Percentiles rank a stretch among this genome's conserved stretches.
Evolutionary conservation across 2,888 invertebrate species (phyloP).

Genomic region (Nomada flava): DNA sequence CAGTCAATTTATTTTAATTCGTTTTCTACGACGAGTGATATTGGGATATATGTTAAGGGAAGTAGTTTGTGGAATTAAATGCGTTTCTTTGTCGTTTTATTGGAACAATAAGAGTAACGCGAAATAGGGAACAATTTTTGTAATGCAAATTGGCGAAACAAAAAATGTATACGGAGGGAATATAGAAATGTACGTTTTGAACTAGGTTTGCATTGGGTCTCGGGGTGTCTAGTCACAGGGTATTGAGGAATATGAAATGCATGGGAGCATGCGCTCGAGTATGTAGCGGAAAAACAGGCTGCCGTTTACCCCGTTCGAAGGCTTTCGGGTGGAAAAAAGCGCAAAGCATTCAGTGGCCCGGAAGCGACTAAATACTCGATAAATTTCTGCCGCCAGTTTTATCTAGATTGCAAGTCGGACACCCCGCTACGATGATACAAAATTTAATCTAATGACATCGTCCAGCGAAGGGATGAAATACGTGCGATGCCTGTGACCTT

Average conservation of each 20-base stretch:
- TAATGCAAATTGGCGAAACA: no score
- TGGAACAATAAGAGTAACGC: no score
- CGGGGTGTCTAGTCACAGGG: background rate
- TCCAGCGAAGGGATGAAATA: background rate
- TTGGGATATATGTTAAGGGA: no score
- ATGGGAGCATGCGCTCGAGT: constrained; percentile 60
- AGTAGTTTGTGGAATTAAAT: no score
- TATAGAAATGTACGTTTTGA: background rate
- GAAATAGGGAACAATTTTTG: no score
- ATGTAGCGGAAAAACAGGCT: constrained; percentile 32
- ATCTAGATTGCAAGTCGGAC: constrained; percentile 3
- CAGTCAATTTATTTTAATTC: background rate
- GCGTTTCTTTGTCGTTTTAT: no score
- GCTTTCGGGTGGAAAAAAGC: constrained; percentile 48
- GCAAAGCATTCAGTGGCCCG: constrained; percentile 58
- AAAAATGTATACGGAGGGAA: no score
- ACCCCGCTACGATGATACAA: background rate
- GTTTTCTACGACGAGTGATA: background rate
- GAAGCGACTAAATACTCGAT: constrained; percentile 51
- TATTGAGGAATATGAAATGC: constrained; percentile 2
- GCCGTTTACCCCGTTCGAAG: constrained; percentile 1
- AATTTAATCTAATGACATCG: background rate
- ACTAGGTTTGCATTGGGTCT: constrained; percentile 25
- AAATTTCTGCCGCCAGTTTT: constrained; percentile 44
- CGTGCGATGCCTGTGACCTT: background rate